Base-by-base conservation (phyloP, 2,888 invertebrate genomes). In the Ochropacha duplaris region DNA sequence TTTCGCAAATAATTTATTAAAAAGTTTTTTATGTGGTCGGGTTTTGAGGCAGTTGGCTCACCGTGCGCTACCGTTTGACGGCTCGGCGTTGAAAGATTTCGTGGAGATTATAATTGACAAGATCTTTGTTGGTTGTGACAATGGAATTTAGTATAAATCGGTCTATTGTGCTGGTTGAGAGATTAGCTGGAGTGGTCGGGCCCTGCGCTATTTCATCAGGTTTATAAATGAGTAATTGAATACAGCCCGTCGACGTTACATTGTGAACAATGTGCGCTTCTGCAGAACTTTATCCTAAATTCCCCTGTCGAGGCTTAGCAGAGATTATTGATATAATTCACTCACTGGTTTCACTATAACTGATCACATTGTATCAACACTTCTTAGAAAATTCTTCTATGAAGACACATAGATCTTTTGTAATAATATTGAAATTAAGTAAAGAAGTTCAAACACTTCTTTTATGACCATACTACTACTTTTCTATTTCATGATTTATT, bases 1-100 rank as follows among this genome's bases (percentile, higher is more conserved):
- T 91, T 90, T 90, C 77, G 90, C 92, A 91, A 90, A 90, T 92
- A 87, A 91, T 91, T 90, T 90, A 90, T 87, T 90, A 88, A 86
- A 83, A 83, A 76, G 73, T 81, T 85, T 86, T 82, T 44, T 85
- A 82, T 83, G 74, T 75, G 64, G 66, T 52, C 52, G 52, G 31
- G 69, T 65, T 71, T 66, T 67, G 69, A 74, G 76, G 84, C 85
- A 82, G 84, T 84, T 78, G 82, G 81, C 68, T 74, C 79, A 80
- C 81, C 73, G 79, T 78, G 77, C 79, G 90, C 91, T 92, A 91
- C 92, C 85, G 91, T 90, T 88, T 89, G 90, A 89, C 85, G 86
- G 80, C 74, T 80, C 73, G 74, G 80, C 84, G 78, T 73, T 84
- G 84, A 86, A 87, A 87, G 87, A 90, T 90, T 87, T 81, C 44